phyloP scores from a whole-genome alignment of 2,113 vertebrate genomes.

The Syrmaticus mikado region DNA sequence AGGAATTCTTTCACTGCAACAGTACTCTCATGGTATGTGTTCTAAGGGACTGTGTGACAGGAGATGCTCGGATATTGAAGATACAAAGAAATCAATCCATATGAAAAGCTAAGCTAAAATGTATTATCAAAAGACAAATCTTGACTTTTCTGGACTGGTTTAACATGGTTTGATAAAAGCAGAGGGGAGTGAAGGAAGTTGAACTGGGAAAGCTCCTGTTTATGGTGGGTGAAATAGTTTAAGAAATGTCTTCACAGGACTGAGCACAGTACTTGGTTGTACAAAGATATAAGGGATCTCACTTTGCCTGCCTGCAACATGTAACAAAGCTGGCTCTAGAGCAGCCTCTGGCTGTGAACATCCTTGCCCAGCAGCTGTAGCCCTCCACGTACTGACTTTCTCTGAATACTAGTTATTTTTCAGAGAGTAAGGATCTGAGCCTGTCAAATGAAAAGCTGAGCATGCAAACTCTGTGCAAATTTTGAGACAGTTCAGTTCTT shows the following conservation, averaged over 20 bases:
- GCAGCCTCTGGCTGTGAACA: background rate
- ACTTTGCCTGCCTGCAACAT: background rate
- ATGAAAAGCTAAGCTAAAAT: background rate
- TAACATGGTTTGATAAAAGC: background rate
- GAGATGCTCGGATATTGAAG: background rate
- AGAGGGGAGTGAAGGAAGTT: background rate
- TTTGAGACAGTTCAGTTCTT: background rate
- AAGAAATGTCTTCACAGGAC: background rate
- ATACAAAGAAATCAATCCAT: accelerated
- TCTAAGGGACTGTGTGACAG: background rate
- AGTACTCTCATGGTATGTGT: accelerated
- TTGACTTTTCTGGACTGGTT: background rate
- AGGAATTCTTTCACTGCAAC: background rate
- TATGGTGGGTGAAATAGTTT: background rate
- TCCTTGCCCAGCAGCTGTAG: background rate
- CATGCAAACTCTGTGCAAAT: background rate
- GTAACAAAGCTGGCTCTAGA: background rate
- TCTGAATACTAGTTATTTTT: background rate
- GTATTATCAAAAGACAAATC: background rate
- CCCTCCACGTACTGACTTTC: background rate
- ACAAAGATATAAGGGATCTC: background rate
- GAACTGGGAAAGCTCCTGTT: background rate
- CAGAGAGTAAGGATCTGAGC: background rate
- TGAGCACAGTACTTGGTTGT: background rate
- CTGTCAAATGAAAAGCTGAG: background rate